Base-by-base conservation (phyloP, 2,113 vertebrate species). In the Octodon degus region DNA sequence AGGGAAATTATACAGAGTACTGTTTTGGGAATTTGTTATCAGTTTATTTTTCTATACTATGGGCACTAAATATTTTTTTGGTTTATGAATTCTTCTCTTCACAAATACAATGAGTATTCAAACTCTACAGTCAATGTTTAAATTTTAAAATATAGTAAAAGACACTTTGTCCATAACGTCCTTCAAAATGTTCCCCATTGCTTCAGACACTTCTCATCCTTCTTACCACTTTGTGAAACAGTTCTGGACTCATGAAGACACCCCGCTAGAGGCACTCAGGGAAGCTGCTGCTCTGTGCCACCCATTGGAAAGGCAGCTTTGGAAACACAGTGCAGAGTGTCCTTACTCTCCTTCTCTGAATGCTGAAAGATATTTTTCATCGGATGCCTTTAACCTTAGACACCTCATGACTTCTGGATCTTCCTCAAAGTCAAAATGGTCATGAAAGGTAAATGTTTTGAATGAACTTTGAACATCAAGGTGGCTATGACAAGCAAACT, bases 1-100 rank as follows among this genome's bases (percentile, higher is more conserved):
- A 84, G 43, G 12, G 11, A 86, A 63, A 30, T 9, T 7, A 5
- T 6, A 50, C 1, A 30, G 1, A n/a, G 11, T 25, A 20, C 27
- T 3, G 1, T 40, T 58, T 13, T 0, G 1, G 17, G 27, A 34
- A 27, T n/a, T 9, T 17, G 17, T n/a, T 67, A 62, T 5, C 13
- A 17, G 67, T 70, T 72, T 40, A 20, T 5, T 55, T 94, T 93
- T 93, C 37, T 37, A 37, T 24, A 50, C 70, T 60, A 68, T 27
- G 4, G 40, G 24, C 6, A 53, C 9, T 20, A 32, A 79, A 86
- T 92, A 74, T 70, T 70, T 32, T 25, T 47, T 80, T 60, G 6
- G 14, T 58, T 83, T 86, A 92, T 87, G 11, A 81, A 72, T 19
- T 90, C 9, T 86, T 14, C 14, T n/a, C 4, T 76, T 25, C 37